phyloP scores from a whole-genome alignment of 1,140 invertebrate genomes.

The Sarcophaga peregrina region DNA sequence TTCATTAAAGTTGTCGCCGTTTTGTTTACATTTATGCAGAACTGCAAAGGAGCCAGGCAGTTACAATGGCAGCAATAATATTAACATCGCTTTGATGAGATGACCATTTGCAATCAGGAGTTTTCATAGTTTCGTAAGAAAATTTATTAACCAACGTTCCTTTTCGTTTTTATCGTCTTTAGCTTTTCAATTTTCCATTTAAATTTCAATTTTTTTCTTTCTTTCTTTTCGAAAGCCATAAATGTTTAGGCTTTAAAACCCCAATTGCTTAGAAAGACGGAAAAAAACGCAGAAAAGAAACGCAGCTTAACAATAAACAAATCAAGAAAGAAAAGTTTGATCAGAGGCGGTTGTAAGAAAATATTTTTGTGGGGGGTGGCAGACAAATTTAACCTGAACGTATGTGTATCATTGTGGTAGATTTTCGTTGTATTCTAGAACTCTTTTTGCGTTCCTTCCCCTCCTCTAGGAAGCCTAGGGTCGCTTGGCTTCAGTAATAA shows the following conservation, averaged over 20 bases:
- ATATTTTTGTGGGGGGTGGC: no score
- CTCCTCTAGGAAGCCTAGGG: no score
- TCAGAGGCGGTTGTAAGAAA: no score
- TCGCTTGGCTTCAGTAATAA: no score
- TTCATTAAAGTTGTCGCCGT: not conserved
- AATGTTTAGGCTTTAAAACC: constrained; percentile 24
- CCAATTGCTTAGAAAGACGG: not conserved
- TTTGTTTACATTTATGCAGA: not conserved
- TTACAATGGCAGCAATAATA: not conserved
- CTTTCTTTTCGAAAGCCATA: not conserved
- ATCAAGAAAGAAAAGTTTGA: no score
- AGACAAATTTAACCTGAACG: no score
- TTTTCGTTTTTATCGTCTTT: no score
- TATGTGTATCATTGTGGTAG: no score
- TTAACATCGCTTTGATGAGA: not conserved
- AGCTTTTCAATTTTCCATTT: not conserved
- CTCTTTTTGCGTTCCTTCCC: no score
- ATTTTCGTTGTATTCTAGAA: no score
- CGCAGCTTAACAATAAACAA: no score
- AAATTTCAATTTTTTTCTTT: not conserved
- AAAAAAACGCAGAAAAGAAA: not conserved
- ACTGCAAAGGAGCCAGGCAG: not conserved
- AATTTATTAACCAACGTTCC: not conserved
- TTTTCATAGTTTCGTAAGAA: not conserved
- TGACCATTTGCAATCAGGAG: not conserved